These are phyloP conservation scores for Hemibagrus guttatus DNA, from an alignment of 2,797 vertebrate genomes.

Conservation along the genomic window DNA sequence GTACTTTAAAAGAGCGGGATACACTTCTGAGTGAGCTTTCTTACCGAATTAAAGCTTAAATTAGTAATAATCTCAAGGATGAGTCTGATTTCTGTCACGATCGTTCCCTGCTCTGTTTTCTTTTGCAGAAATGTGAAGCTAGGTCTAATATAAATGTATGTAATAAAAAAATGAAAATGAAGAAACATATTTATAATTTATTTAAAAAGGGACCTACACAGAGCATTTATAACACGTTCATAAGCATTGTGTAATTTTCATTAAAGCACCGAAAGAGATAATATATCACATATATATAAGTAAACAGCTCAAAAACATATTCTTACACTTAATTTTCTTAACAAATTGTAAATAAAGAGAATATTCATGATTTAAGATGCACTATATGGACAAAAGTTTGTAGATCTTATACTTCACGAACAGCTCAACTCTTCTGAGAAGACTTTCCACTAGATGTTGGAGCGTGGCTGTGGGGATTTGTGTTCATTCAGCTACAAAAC, in stretches of 20 bases:
- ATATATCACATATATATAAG: neutral
- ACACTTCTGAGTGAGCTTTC: constrained; percentile 7
- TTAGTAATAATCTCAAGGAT: neutral
- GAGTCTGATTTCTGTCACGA: constrained; percentile 1
- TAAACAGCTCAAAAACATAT: neutral
- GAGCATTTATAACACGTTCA: neutral
- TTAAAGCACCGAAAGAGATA: neutral
- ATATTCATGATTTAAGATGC: neutral
- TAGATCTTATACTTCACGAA: neutral
- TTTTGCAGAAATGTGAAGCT: neutral
- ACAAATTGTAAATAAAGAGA: neutral
- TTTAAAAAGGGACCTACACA: neutral
- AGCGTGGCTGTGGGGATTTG: neutral
- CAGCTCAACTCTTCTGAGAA: neutral
- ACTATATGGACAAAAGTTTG: neutral
- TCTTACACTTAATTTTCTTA: neutral
- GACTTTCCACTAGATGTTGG: neutral
- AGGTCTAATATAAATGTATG: neutral
- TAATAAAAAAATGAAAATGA: neutral
- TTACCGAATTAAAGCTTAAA: neutral
- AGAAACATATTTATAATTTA: neutral
- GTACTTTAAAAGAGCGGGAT: constrained; percentile 3
- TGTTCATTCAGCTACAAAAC: neutral
- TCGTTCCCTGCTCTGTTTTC: neutral
- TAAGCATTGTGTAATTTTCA: neutral